Conservation (phyloP, 2,797 vertebrate genomes). For the Microctenopoma lineatum region DNA sequence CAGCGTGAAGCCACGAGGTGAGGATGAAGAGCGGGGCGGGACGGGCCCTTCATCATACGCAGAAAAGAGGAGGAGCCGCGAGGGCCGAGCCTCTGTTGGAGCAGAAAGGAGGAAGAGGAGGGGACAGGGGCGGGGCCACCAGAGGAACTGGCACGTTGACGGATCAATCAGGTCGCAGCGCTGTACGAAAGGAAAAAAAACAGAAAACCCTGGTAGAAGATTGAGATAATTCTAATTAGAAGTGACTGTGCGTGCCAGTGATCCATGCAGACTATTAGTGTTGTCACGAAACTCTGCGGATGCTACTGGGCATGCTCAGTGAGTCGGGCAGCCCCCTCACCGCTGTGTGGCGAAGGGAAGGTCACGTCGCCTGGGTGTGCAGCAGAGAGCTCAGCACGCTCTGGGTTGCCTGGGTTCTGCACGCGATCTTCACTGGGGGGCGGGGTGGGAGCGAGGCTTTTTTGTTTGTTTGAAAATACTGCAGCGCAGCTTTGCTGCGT, state of each 20-base stretch:
- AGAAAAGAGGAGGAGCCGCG: not conserved
- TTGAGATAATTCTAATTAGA: slow-evolving; percentile 78
- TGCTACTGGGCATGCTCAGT: slow-evolving; percentile 78
- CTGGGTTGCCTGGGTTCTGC: slow-evolving; percentile 64
- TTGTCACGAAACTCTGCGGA: slow-evolving; percentile 80
- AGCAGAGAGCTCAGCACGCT: slow-evolving; percentile 54
- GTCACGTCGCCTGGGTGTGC: slow-evolving; percentile 68
- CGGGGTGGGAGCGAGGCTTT: slow-evolving; percentile 62
- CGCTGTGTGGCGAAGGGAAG: slow-evolving; percentile 60
- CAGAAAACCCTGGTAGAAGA: slow-evolving; percentile 49
- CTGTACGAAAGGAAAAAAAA: not conserved
- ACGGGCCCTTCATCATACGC: slow-evolving; percentile 16
- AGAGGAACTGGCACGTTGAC: slow-evolving; percentile 33
- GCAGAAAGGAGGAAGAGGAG: not conserved
- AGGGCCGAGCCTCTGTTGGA: slow-evolving; percentile 18
- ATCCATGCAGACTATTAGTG: slow-evolving; percentile 84
- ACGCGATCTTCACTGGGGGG: slow-evolving; percentile 79
- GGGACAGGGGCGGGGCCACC: slow-evolving; percentile 54
- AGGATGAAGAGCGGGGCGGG: slow-evolving; percentile 51
- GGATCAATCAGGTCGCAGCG: slow-evolving; percentile 43
- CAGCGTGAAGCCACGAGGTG: slow-evolving; percentile 62
- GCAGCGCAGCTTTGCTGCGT: slow-evolving; percentile 50
- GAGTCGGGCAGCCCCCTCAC: slow-evolving; percentile 49
- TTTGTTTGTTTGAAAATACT: slow-evolving; percentile 73
- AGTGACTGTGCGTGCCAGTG: slow-evolving; percentile 80